Conservation (phyloP, 2,888 invertebrate genomes). For the Cephus runcator region DNA sequence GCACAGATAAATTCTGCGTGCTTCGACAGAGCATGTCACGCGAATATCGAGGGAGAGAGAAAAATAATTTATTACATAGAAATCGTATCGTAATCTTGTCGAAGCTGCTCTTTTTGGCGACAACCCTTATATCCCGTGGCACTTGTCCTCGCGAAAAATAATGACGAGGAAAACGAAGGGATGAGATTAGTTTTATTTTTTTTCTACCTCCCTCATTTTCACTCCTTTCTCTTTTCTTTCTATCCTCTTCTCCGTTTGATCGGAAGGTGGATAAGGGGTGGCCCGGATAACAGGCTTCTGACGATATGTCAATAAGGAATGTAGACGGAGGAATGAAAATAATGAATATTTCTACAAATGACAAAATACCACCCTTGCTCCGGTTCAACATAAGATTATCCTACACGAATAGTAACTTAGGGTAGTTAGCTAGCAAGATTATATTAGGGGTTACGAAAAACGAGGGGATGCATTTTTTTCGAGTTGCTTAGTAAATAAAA, state of each 20-base stretch:
- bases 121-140: background rate
- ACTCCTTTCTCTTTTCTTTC: background rate
- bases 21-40: background rate
- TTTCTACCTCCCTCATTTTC: background rate
- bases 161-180: conserved; percentile 9
- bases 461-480: background rate
- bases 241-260: background rate
- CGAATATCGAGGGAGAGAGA: background rate
- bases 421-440: background rate
- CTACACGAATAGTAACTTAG: background rate
- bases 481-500: background rate
- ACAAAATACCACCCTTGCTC: background rate
- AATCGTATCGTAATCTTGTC: background rate
- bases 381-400: background rate
- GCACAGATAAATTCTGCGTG: background rate
- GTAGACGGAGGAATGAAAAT: background rate
- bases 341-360: background rate
- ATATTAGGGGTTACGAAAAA: background rate
- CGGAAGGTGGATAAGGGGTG: background rate
- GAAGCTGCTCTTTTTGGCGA: background rate
- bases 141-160: conserved; percentile 10
- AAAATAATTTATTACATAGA: background rate
- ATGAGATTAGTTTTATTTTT: conserved; percentile 4
- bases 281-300: background rate
- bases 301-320: background rate